Percentiles rank a stretch among this genome's conserved stretches.
phyloP scores from a whole-genome alignment of 2,113 vertebrate genomes.

The Calyptomena viridis region DNA sequence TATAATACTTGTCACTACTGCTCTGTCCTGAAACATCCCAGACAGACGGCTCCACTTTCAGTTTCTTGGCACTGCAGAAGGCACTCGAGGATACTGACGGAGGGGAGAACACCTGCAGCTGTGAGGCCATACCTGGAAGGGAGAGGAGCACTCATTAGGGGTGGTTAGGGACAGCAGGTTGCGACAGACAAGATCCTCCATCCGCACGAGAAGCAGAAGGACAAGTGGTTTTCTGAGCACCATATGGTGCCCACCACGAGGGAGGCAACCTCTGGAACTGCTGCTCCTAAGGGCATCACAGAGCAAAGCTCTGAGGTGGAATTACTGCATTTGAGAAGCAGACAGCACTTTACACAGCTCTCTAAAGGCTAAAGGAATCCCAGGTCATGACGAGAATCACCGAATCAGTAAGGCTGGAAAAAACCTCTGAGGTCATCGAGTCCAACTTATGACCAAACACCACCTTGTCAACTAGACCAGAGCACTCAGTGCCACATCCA shows the following conservation, averaged over 20 bases:
- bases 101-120: conserved; percentile 96
- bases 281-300: not conserved
- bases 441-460: not conserved
- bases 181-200: rapidly evolving
- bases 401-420: not conserved
- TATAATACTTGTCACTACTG: conserved; percentile 87
- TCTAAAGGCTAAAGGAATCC: not conserved
- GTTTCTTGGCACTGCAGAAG: conserved; percentile 95
- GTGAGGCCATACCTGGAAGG: conserved; percentile 90
- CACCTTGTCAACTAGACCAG: not conserved
- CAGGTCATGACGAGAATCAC: not conserved
- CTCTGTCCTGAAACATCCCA: conserved; percentile 92
- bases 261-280: not conserved
- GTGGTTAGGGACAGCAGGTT: not conserved
- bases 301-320: rapidly evolving
- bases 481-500: not conserved
- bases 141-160: not conserved
- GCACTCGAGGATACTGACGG: conserved; percentile 96
- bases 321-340: not conserved
- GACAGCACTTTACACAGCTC: not conserved
- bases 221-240: not conserved
- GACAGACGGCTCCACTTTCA: conserved; percentile 92
- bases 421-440: not conserved
- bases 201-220: not conserved
- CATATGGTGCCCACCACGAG: not conserved